Evolutionary conservation across 2,797 vertebrate species (phyloP).

Genomic region (Natrix natrix): DNA sequence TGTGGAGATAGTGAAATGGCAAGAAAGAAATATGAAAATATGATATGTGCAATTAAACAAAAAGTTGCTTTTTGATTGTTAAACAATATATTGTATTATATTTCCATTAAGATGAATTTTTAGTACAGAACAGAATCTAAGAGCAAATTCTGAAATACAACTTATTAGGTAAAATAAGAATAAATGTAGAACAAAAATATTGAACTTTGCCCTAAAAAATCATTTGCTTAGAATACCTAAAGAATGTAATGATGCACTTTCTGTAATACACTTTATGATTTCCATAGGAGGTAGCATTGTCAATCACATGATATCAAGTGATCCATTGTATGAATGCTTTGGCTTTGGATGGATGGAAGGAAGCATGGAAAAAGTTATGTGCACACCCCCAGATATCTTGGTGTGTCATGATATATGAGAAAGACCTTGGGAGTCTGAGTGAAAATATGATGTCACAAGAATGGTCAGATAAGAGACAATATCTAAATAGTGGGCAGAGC

Average conservation of each 20-base stretch:
- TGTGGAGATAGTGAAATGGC: not conserved
- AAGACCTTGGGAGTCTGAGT: no score
- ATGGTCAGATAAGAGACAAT: no score
- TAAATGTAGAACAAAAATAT: not conserved
- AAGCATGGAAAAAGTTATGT: not conserved
- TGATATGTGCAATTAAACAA: not conserved
- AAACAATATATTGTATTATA: not conserved
- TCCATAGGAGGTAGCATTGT: not conserved
- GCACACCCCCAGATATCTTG: not conserved
- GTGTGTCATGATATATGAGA: no score
- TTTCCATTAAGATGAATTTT: not conserved
- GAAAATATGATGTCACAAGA: no score
- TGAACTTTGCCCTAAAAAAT: not conserved
- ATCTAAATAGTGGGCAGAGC: no score
- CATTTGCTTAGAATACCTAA: not conserved
- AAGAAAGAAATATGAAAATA: not conserved
- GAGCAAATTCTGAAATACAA: not conserved
- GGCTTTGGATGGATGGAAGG: not conserved
- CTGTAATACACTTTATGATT: not conserved
- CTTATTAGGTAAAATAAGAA: not conserved
- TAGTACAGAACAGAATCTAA: not conserved
- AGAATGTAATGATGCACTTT: not conserved
- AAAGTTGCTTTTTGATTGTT: not conserved
- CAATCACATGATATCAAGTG: not conserved
- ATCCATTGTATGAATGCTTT: not conserved